Evolutionary conservation across 2,113 vertebrate species (phyloP), one percentile per base, ranked within the genome.

Genomic region (Chloropsis cyanopogon): DNA sequence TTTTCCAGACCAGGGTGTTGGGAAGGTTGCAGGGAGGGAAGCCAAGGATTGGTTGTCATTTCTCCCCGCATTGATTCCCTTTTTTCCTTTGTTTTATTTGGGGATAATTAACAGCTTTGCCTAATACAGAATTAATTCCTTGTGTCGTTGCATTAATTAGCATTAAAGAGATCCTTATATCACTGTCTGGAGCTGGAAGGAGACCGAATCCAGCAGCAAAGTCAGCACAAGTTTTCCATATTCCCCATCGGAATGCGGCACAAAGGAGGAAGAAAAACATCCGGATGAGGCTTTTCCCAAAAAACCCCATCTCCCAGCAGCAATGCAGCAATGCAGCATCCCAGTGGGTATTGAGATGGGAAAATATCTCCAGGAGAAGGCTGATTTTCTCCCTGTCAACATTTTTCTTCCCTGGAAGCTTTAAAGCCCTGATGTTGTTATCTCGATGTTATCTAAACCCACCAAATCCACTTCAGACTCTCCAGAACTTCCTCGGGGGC

Each of bases 111-210:
- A 96, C 97, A 96, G 90, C 96, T 97, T 97, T 95, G 84, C 57
- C 86, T 89, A 96, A 94, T 90, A 91, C 93, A 78, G 90, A 87
- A 95, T 97, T 97, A 97, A 98, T 98, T 97, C 95, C 86, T 96
- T 93, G 95, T 97, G 92, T 80, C 88, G 63, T 93, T 25, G 97
- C 97, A 96, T 97, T 98, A 97, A 97, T 97, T 98, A 97, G 94
- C 97, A 96, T 97, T 97, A 97, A 98, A 90, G 79, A 97, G 88
- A 76, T 86, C 88, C 96, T 96, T 97, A 95, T 95, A 96, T 98
- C 95, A 97, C 82, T 93, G 72, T 88, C 92, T 94, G 66, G 50
- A 96, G 85, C 90, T 93, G 75, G 82, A 95, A 97, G 77, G 90
- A 94, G 83, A 92, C 41, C 4, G 2, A 83, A 94, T 96, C 93